These are phyloP conservation scores for Ichneumon xanthorius DNA, from an alignment of 2,888 invertebrate species.

Conservation along the genomic window DNA sequence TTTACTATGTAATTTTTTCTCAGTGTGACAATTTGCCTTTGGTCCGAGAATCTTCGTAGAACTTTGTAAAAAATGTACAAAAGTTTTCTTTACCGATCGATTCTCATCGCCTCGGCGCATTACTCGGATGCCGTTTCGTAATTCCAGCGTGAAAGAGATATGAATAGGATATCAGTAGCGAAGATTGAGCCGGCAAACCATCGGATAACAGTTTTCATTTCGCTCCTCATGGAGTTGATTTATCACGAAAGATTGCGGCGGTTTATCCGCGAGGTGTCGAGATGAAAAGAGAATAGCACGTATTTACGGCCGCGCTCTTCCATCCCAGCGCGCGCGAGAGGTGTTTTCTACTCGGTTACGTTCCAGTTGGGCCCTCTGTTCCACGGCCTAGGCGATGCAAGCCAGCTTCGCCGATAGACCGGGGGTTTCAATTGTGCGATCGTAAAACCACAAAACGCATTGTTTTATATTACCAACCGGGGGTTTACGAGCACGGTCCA, in stretches of 20 bases:
- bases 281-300: slow-evolving; percentile 3
- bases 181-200: slow-evolving; percentile 7
- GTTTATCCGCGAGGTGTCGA: not conserved
- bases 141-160: not conserved
- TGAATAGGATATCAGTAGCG: not conserved
- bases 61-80: not conserved
- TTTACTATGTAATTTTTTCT: no score
- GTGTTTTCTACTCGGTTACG: slow-evolving; percentile 46
- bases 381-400: not conserved
- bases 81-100: no score
- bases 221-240: slow-evolving; percentile 17
- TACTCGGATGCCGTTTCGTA: not conserved
- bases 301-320: slow-evolving; percentile 23
- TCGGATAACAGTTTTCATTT: slow-evolving; percentile 14
- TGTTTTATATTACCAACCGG: slow-evolving; percentile 30
- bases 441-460: slow-evolving; percentile 47
- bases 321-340: not conserved
- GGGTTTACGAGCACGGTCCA: slow-evolving; percentile 32
- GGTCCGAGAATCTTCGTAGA: not conserved
- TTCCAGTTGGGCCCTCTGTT: slow-evolving; percentile 33
- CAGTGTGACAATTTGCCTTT: not conserved
- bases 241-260: slow-evolving; percentile 3
- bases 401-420: not conserved
- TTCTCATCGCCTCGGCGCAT: no score
- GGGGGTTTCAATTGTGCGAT: slow-evolving; percentile 41